Percentiles rank a stretch among this genome's conserved stretches.
Conservation (phyloP, 2,888 invertebrate genomes). For the Ormyrus thymus region DNA sequence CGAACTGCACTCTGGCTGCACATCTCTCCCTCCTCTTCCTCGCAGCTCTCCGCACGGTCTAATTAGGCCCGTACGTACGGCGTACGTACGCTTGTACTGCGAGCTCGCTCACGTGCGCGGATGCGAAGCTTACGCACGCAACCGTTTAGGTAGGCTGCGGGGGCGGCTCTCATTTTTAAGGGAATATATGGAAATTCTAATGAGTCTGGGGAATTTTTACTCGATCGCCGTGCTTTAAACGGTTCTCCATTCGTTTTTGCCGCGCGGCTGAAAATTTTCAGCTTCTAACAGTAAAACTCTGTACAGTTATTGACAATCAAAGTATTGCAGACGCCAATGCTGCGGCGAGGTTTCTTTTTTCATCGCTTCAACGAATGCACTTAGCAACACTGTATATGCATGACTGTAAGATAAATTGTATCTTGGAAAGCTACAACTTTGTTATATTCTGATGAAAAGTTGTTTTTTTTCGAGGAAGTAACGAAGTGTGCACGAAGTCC, state of each 20-base stretch:
- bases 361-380: background rate
- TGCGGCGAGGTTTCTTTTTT: background rate
- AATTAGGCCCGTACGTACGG: constrained; percentile 42
- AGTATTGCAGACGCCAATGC: no score
- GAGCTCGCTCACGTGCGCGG: background rate
- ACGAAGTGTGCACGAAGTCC: no score
- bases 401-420: background rate
- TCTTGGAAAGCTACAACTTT: background rate
- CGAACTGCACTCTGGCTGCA: constrained; percentile 21
- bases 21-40: constrained; percentile 19
- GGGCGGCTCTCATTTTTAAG: background rate
- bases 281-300: no score
- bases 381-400: background rate
- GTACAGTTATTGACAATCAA: no score
- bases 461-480: no score
- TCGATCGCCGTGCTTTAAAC: no score
- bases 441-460: no score
- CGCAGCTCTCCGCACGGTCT: constrained; percentile 47
- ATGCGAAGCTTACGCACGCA: constrained; percentile 11
- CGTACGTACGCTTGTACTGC: background rate
- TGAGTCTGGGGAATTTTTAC: no score
- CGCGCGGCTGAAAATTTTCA: no score
- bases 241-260: no score
- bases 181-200: no score
- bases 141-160: background rate